phyloP scores from a whole-genome alignment of 2,113 vertebrate genomes.

The Actenoides hombroni region DNA sequence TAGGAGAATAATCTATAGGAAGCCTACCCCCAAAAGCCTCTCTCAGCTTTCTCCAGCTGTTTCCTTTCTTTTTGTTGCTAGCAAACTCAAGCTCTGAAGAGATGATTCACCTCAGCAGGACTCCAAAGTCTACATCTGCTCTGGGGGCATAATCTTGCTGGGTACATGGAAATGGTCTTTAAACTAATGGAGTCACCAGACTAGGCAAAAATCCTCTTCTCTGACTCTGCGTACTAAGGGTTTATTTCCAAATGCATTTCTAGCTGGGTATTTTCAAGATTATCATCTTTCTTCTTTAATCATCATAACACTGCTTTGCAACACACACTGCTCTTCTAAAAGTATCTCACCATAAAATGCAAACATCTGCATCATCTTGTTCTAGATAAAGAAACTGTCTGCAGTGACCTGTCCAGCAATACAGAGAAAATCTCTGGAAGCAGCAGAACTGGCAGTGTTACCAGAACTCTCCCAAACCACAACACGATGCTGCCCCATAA shows the following conservation, averaged over 20 bases:
- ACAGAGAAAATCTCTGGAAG: neutral
- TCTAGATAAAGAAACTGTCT: neutral
- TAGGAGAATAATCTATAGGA: conserved; percentile 63
- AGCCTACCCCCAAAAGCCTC: conserved; percentile 46
- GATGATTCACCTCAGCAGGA: conserved; percentile 41
- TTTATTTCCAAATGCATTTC: neutral
- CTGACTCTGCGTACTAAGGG: neutral
- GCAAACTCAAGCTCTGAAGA: conserved; percentile 33
- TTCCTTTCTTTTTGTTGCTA: conserved; percentile 50
- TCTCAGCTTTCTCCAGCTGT: conserved; percentile 65
- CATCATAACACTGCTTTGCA: neutral
- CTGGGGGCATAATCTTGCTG: conserved; percentile 25
- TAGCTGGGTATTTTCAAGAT: neutral
- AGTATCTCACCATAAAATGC: neutral
- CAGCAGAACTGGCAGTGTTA: neutral
- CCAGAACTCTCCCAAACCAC: neutral
- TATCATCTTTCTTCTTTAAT: conserved; percentile 22
- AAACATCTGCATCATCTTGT: neutral
- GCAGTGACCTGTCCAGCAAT: neutral
- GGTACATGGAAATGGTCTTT: neutral
- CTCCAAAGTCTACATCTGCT: conserved; percentile 52
- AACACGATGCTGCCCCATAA: neutral
- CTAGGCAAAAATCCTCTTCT: neutral
- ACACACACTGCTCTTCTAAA: neutral
- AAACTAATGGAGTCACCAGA: conserved; percentile 12